Conservation (phyloP, 1,140 invertebrate species). For the Orchesella cincta region DNA sequence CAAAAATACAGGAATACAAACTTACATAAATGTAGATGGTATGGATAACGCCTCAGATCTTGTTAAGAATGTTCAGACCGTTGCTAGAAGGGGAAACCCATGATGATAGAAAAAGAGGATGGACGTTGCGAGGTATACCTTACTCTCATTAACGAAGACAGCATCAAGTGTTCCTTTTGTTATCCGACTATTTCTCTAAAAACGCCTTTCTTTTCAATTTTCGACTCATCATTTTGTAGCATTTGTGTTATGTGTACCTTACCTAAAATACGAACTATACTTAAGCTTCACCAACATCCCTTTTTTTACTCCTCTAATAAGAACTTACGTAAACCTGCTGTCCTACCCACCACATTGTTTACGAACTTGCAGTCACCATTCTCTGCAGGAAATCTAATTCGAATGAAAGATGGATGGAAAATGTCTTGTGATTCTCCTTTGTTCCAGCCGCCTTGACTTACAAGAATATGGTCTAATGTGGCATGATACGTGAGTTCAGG, state of each 20-base stretch:
- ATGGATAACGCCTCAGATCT: too few species aligned
- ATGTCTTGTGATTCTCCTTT: constrained; percentile 23
- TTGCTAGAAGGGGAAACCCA: neutral
- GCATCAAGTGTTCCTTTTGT: constrained; percentile 20
- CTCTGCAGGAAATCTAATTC: constrained; percentile 22
- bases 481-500: neutral
- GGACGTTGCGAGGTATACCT: constrained; percentile 12
- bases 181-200: neutral
- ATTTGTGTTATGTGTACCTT: neutral
- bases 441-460: constrained; percentile 13
- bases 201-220: neutral
- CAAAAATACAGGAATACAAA: too few species aligned
- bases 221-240: neutral
- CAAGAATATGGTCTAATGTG: neutral
- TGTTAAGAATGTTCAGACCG: too few species aligned
- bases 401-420: constrained; percentile 26
- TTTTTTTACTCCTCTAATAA: neutral
- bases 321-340: neutral
- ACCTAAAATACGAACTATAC: neutral
- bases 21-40: too few species aligned
- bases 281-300: neutral
- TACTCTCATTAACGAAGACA: constrained; percentile 24
- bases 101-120: neutral
- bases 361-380: constrained; percentile 25
- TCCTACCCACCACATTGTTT: constrained; percentile 26